These are phyloP conservation scores for Spinus olivaceus DNA, from an alignment of 2,797 vertebrate species.

Conservation along the genomic window DNA sequence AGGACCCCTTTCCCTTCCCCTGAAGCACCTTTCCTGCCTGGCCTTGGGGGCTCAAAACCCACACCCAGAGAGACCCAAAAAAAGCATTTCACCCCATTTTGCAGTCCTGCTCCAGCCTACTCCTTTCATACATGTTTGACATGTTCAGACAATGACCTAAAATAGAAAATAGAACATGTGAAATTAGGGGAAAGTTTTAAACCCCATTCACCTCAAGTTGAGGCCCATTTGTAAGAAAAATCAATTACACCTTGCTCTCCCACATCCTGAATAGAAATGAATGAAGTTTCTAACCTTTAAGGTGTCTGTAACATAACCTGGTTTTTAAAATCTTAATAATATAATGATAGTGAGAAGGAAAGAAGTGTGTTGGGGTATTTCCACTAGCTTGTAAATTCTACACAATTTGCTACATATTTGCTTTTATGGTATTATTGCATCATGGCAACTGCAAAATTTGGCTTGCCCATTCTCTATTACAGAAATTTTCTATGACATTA, in stretches of 20 bases:
- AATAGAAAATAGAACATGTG: background rate
- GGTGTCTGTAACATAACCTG: background rate
- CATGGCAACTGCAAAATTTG: background rate
- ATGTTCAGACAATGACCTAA: background rate
- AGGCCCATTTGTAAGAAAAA: background rate
- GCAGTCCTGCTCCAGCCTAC: background rate
- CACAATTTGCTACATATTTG: background rate
- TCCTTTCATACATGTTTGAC: background rate
- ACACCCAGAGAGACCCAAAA: background rate
- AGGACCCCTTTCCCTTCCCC: background rate
- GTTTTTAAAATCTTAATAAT: background rate
- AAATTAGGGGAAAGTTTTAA: background rate
- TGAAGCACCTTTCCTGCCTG: background rate
- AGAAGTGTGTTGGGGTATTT: background rate
- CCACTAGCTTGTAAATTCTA: background rate
- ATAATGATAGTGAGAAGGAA: background rate
- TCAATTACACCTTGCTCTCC: background rate
- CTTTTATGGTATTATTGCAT: background rate
- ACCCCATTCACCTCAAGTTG: background rate
- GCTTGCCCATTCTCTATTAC: background rate
- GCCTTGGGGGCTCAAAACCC: background rate
- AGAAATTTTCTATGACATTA: background rate
- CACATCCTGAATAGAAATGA: background rate
- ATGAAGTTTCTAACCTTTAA: background rate
- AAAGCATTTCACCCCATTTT: background rate